Evolutionary conservation across 1,140 invertebrate genomes (phyloP).

Genomic region (Drosophila obscura): DNA sequence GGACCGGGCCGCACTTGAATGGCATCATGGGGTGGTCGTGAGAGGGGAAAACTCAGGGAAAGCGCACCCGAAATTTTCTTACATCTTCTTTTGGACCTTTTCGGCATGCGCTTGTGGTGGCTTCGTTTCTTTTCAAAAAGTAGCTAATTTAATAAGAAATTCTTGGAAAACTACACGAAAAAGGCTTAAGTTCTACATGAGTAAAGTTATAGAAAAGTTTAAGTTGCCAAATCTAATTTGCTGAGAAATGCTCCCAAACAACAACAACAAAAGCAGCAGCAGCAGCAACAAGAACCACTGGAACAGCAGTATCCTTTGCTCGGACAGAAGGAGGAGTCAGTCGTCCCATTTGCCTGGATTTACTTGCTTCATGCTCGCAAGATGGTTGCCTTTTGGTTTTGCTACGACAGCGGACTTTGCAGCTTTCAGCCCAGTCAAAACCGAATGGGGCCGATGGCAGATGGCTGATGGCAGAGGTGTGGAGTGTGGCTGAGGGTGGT

Average conservation of each 20-base stretch:
- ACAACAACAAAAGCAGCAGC: conserved; percentile 29
- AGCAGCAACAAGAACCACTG: too few species aligned
- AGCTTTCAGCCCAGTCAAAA: conserved; percentile 43
- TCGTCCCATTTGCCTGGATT: conserved; percentile 34
- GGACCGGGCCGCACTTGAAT: too few species aligned
- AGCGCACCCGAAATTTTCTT: conserved; percentile 34
- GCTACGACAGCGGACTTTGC: conserved; percentile 46
- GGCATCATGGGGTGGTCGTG: background rate
- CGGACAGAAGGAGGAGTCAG: conserved; percentile 20
- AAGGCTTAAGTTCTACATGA: conserved; percentile 77
- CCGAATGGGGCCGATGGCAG: conserved; percentile 11
- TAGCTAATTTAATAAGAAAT: conserved; percentile 77
- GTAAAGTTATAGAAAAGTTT: conserved; percentile 76
- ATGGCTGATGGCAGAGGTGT: conserved; percentile 20
- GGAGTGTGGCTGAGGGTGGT: conserved; percentile 8
- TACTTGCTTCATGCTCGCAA: conserved; percentile 5
- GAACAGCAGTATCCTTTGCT: conserved; percentile 12
- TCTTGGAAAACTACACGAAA: conserved; percentile 69
- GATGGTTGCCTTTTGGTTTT: conserved; percentile 27
- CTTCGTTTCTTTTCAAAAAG: conserved; percentile 65
- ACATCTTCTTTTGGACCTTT: conserved; percentile 29
- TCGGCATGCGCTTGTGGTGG: conserved; percentile 36
- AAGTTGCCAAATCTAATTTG: conserved; percentile 74
- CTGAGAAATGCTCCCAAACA: conserved; percentile 58
- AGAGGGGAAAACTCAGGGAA: background rate